phyloP scores from a whole-genome alignment of 2,888 invertebrate genomes.

The Pseudococcus longispinus region DNA sequence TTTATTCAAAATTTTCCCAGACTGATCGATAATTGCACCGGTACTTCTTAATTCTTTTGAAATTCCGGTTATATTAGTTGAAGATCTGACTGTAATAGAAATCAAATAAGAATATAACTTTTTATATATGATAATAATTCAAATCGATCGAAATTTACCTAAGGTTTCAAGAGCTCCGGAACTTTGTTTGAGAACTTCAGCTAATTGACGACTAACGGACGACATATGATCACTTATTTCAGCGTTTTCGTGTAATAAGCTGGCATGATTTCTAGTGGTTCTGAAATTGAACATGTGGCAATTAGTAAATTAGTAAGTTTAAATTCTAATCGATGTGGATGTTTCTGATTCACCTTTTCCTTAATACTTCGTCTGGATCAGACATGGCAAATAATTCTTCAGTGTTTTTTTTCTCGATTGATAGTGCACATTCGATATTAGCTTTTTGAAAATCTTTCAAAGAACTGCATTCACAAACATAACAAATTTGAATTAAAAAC shows the following conservation, averaged over 20 bases:
- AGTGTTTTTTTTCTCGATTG: slow-evolving; percentile 78
- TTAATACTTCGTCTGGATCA: slow-evolving; percentile 66
- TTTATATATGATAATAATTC: slow-evolving; percentile 60
- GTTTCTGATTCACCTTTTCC: slow-evolving; percentile 67
- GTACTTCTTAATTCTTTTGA: slow-evolving; percentile 84
- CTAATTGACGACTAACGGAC: slow-evolving; percentile 83
- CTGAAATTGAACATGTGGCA: slow-evolving; percentile 20
- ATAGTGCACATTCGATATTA: slow-evolving; percentile 78
- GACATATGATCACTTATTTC: slow-evolving; percentile 81
- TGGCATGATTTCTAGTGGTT: slow-evolving; percentile 30
- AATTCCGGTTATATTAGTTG: slow-evolving; percentile 69
- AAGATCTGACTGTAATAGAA: slow-evolving; percentile 64
- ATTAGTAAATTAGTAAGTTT: not conserved
- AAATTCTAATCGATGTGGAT: not conserved
- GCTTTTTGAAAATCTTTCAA: slow-evolving; percentile 81
- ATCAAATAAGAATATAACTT: slow-evolving; percentile 58
- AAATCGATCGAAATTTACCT: slow-evolving; percentile 62
- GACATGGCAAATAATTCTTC: slow-evolving; percentile 71
- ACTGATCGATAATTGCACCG: slow-evolving; percentile 85
- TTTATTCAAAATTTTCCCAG: slow-evolving; percentile 89
- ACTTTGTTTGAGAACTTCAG: slow-evolving; percentile 86
- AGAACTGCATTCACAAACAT: slow-evolving; percentile 64
- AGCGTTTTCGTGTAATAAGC: slow-evolving; percentile 32
- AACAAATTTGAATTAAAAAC: not conserved
- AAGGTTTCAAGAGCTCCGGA: slow-evolving; percentile 83